Evolutionary conservation across 2,888 invertebrate genomes (phyloP), one percentile per base, ranked within the genome.

Genomic region (Thera obeliscata): DNA sequence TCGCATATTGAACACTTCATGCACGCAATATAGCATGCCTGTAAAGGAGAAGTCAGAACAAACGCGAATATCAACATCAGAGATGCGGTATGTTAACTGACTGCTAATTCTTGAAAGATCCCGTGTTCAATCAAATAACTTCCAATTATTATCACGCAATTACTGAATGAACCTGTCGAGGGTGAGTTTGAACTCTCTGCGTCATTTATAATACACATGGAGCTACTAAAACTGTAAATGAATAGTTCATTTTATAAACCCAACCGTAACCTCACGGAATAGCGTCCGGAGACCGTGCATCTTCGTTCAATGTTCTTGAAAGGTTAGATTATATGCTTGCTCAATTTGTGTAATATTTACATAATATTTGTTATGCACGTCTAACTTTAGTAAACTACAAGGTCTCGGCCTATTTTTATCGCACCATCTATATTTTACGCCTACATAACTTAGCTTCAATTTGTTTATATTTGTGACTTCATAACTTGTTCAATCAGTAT

Each of bases 1-100:
- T 82, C 74, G 78, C 78, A 81, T 79, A 79, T 77, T 81, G 81
- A 77, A 77, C 79, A 78, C 79, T 70, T 50, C 50, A 22, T 6
- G 71, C 89, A 89, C 86, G 90, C 90, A 72, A 88, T 70, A 60
- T 88, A 71, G 82, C 89, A 88, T 90, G 90, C 67, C 64, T 56
- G 65, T 56, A 60, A 66, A 66, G 61, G 54, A 62, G 67, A 64
- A 67, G 69, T 68, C 46, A 64, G 68, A 72, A 73, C 67, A 60
- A 70, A 38, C 12, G 56, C 48, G 56, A 68, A 70, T 35, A 56
- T 55, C 36, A 55, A 7, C 12, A 50, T 22, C 50, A 50, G 50
- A 11, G 12, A 50, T 50, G 5, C 12, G 12, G 49, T 49, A 50
- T 22, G 22, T 22, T 49, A n/a, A 50, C 12, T 22, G 50, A 50